Conservation (phyloP, 2,888 invertebrate species). For the Microdon myrmicae region DNA sequence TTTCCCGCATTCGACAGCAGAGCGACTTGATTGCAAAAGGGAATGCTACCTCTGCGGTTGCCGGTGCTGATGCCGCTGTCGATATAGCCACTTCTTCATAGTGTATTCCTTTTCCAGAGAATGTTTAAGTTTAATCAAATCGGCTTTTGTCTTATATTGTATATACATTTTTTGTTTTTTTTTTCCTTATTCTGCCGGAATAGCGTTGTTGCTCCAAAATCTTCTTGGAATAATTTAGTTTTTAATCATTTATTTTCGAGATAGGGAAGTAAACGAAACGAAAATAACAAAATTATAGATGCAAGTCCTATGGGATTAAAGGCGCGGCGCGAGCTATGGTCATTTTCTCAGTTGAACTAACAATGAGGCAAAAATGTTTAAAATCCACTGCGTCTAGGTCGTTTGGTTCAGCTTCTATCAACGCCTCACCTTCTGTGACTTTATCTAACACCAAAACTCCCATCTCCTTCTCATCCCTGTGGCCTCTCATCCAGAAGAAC, state of each 20-base stretch:
- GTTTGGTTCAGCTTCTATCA: constrained; percentile 20
- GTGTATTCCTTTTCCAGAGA: constrained; percentile 16
- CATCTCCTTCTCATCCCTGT: too few species aligned
- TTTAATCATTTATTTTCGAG: constrained; percentile 40
- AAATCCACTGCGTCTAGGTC: constrained; percentile 21
- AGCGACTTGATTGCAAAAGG: constrained; percentile 15
- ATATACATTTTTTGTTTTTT: constrained; percentile 22
- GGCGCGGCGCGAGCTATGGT: constrained; percentile 18
- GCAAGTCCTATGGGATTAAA: constrained; percentile 40
- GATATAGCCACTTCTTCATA: neutral
- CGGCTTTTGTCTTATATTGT: too few species aligned
- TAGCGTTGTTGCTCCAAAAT: constrained; percentile 18
- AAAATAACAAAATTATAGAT: constrained; percentile 43
- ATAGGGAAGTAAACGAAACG: constrained; percentile 20
- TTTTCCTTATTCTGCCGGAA: neutral
- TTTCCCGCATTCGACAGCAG: constrained; percentile 38
- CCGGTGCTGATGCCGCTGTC: too few species aligned
- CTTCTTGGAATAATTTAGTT: constrained; percentile 37
- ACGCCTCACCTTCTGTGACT: constrained; percentile 41
- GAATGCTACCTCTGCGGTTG: constrained; percentile 8
- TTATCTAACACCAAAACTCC: constrained; percentile 35
- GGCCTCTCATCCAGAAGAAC: constrained; percentile 30
- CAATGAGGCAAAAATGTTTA: constrained; percentile 6
- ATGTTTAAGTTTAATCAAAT: constrained; percentile 40
- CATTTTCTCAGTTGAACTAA: constrained; percentile 31